Evolutionary conservation across 2,888 invertebrate genomes (phyloP).

Genomic region (Hirtodrosophila alboralis): DNA sequence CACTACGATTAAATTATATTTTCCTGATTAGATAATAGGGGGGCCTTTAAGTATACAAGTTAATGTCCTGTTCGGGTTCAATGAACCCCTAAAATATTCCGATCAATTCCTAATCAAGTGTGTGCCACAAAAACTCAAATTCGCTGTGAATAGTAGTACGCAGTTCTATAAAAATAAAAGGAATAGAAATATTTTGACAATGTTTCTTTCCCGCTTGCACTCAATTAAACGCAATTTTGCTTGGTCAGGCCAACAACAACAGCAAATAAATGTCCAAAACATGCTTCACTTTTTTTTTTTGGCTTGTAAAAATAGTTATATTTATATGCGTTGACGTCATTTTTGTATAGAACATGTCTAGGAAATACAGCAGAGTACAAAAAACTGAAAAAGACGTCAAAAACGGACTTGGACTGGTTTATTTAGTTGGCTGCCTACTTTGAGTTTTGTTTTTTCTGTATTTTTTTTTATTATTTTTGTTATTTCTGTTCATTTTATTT

Average conservation of each 20-base stretch:
- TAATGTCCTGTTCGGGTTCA: constrained; percentile 34
- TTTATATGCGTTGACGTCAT: constrained; percentile 69
- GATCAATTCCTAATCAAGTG: constrained; percentile 30
- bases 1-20: constrained; percentile 1
- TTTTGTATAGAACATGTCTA: constrained; percentile 31
- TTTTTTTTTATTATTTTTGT: neutral
- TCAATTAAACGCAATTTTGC: constrained; percentile 33
- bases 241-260: constrained; percentile 6
- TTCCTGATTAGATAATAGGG: constrained; percentile 22
- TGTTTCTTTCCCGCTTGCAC: constrained; percentile 18
- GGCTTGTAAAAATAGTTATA: constrained; percentile 66
- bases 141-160: constrained; percentile 9
- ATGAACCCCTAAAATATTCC: no score
- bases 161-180: constrained; percentile 10
- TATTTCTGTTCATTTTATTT: constrained; percentile 1
- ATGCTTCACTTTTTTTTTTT: constrained; percentile 51
- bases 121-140: constrained; percentile 26
- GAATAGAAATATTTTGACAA: constrained; percentile 23
- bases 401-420: constrained; percentile 64
- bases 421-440: constrained; percentile 27
- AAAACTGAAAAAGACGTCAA: constrained; percentile 30
- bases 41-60: constrained; percentile 7
- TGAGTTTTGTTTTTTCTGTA: constrained; percentile 10
- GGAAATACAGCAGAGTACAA: constrained; percentile 48
- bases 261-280: constrained; percentile 48